Percentiles rank a stretch among this genome's conserved stretches.
Conservation (phyloP, 35 echinoderm and acorn worm genomes). For the Heliocidaris tuberculata region DNA sequence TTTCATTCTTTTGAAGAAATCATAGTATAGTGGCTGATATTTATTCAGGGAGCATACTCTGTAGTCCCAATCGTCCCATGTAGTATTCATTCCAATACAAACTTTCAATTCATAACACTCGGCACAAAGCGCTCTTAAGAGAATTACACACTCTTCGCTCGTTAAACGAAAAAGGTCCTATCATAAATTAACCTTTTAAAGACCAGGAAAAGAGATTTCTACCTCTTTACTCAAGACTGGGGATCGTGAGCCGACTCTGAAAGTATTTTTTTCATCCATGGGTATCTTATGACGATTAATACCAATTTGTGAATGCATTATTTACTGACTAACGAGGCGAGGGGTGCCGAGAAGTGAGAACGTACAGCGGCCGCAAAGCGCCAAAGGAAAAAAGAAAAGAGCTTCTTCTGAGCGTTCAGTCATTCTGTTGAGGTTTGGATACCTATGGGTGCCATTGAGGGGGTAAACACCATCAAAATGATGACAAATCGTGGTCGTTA, state of each 20-base stretch:
- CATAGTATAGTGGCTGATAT: not conserved
- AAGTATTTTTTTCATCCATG: not conserved
- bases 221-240: not conserved
- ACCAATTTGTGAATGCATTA: constrained; percentile 46
- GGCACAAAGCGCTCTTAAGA: not conserved
- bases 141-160: not conserved
- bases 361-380: constrained; percentile 27
- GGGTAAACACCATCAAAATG: constrained; percentile 36
- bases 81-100: constrained; percentile 15
- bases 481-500: constrained; percentile 29
- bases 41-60: not conserved
- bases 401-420: not conserved
- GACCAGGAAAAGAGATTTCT: not conserved
- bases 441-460: not conserved
- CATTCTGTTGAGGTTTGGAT: not conserved
- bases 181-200: constrained; percentile 48
- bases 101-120: constrained; percentile 33
- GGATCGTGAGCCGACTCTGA: constrained; percentile 32
- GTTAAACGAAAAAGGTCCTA: not conserved
- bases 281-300: constrained; percentile 44
- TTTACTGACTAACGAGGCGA: constrained; percentile 42
- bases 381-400: constrained; percentile 34
- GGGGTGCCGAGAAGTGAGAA: not conserved
- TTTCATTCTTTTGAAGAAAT: not conserved
- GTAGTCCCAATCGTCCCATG: not conserved